A percentile compares a stretch with the other conserved stretches of the same genome.
These are phyloP conservation scores for Tortricodes alternella DNA, from an alignment of 2,888 invertebrate genomes.

Conservation along the genomic window DNA sequence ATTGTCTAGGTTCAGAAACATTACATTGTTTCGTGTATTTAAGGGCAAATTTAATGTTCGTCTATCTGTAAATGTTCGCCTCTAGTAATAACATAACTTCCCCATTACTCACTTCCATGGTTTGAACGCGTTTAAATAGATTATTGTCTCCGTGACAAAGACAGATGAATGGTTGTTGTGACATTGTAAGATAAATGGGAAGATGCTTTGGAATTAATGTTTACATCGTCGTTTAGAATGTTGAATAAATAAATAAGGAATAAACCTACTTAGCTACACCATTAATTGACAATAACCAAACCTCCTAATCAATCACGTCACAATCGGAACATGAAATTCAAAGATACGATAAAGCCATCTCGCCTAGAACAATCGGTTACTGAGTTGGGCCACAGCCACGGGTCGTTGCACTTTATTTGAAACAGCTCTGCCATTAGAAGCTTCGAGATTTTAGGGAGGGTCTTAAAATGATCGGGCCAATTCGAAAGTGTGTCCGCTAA, in stretches of 20 bases:
- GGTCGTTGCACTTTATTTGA: conserved; percentile 20
- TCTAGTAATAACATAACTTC: conserved; percentile 7
- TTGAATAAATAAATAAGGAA: too few relatives aligned
- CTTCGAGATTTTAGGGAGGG: conserved; percentile 14
- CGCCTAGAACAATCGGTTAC: background rate
- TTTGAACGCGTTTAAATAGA: background rate
- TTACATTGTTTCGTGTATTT: too few relatives aligned
- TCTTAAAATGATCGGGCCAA: background rate
- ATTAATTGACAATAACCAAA: too few relatives aligned
- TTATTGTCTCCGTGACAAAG: background rate
- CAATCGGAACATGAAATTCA: background rate
- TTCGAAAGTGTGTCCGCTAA: too few relatives aligned
- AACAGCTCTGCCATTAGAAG: conserved; percentile 22
- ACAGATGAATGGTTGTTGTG: conserved; percentile 1
- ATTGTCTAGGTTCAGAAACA: too few relatives aligned
- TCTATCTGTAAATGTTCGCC: too few relatives aligned
- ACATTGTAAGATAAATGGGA: background rate
- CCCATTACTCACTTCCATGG: background rate
- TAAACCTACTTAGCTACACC: too few relatives aligned
- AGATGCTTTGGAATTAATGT: background rate
- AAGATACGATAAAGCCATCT: background rate
- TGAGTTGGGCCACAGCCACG: background rate
- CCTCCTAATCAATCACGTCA: background rate
- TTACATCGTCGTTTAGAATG: background rate
- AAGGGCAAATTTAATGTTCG: too few relatives aligned